Evolutionary conservation across 1,140 invertebrate genomes (phyloP).

Genomic region (Brachionus rubens): DNA sequence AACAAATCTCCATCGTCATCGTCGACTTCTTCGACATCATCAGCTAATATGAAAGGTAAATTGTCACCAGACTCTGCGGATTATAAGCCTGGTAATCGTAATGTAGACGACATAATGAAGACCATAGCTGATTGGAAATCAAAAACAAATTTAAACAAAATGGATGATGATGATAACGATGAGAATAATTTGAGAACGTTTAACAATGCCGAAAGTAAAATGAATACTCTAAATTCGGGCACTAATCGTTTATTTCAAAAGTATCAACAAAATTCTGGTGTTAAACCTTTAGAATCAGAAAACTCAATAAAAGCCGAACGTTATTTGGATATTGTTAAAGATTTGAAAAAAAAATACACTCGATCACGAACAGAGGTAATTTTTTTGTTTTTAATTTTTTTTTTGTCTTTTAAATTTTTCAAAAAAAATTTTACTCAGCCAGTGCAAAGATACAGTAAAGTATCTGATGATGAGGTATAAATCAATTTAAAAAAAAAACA

Average conservation of each 20-base stretch:
- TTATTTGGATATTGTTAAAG: constrained; percentile 38
- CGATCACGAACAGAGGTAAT: constrained; percentile 45
- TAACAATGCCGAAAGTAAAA: background rate
- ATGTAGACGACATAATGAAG: constrained; percentile 44
- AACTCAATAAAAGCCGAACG: constrained; percentile 28
- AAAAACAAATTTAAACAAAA: background rate
- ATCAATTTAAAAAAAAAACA: background rate
- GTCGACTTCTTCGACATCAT: constrained; percentile 25
- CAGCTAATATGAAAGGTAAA: constrained; percentile 7
- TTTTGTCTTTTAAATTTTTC: background rate
- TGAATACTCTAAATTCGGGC: background rate
- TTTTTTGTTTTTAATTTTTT: background rate
- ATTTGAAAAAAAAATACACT: constrained; percentile 45
- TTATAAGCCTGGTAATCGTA: background rate
- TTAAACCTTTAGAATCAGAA: background rate
- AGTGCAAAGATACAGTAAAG: constrained; percentile 9
- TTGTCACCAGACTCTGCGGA: constrained; percentile 5
- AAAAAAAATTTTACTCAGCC: background rate
- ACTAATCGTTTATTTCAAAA: constrained; percentile 14
- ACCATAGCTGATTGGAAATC: constrained; percentile 32
- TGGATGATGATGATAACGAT: constrained; percentile 29
- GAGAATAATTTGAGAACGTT: constrained; percentile 28
- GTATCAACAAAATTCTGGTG: background rate
- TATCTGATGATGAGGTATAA: constrained; percentile 39
- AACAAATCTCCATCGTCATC: constrained; percentile 44